phyloP scores from a whole-genome alignment of 1,140 invertebrate genomes.

The Pristionchus pacificus region DNA sequence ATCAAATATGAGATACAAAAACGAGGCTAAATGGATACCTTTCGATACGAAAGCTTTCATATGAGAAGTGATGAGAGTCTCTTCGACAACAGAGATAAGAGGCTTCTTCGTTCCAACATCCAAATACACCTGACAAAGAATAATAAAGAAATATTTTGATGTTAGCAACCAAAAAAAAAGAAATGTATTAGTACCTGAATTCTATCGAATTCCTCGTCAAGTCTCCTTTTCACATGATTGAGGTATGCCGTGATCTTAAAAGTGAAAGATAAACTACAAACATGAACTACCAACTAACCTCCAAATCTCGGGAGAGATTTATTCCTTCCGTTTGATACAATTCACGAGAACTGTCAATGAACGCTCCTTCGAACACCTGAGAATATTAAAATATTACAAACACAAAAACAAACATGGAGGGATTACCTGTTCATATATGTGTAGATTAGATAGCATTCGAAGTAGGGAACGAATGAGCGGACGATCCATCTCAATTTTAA shows the following conservation, averaged over 20 bases:
- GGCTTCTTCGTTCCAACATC: slow-evolving; percentile 86
- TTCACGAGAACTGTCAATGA: slow-evolving; percentile 83
- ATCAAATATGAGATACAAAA: slow-evolving; percentile 17
- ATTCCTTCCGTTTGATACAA: slow-evolving; percentile 88
- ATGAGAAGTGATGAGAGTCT: slow-evolving; percentile 87
- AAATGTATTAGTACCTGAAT: slow-evolving; percentile 62
- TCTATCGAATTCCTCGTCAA: slow-evolving; percentile 91
- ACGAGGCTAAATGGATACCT: slow-evolving; percentile 60
- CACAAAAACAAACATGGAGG: neutral
- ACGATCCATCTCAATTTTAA: slow-evolving; percentile 72
- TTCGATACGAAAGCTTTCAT: slow-evolving; percentile 83
- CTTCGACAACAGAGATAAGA: slow-evolving; percentile 85
- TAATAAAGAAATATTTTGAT: too few relatives aligned
- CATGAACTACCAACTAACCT: slow-evolving; percentile 60
- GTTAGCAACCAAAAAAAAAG: too few relatives aligned
- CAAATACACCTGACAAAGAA: slow-evolving; percentile 70
- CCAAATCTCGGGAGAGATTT: slow-evolving; percentile 82
- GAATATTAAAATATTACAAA: slow-evolving; percentile 23
- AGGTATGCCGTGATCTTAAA: slow-evolving; percentile 81
- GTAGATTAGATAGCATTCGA: slow-evolving; percentile 91
- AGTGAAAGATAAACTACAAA: slow-evolving; percentile 6
- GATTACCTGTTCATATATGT: slow-evolving; percentile 71
- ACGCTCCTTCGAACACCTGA: slow-evolving; percentile 63
- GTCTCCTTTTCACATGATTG: slow-evolving; percentile 83
- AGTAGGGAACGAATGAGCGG: slow-evolving; percentile 87